Evolutionary conservation across 2,888 invertebrate genomes (phyloP), one percentile per base, ranked within the genome.

Genomic region (Eledona agricola): DNA sequence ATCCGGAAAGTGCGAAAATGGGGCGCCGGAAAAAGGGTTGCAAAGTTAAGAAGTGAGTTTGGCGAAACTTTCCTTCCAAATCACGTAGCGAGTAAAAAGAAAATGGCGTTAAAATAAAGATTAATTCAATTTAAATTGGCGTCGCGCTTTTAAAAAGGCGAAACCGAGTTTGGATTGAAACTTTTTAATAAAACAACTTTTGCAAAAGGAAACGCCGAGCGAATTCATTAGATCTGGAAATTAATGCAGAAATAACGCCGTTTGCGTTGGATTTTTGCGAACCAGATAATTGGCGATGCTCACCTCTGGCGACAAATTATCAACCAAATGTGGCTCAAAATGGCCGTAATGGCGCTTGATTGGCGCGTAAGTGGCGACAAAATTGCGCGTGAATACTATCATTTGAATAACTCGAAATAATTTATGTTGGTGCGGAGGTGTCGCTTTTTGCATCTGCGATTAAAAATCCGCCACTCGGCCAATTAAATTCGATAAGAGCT

Each of bases 61-160:
- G 28, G 4, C 23, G 22, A 38, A 46, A 29, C 7, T 50, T 50
- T 19, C 32, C 25, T 50, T 38, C 32, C 51, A 26, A 49, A 49
- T 49, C 49, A 49, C 51, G 51, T 51, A 29, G 13, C 23, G 17
- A 29, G 28, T 37, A 37, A 35, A 43, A 51, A 42, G 43, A 55
- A 55, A 60, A 59, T 51, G 55, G 62, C 58, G 60, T 58, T 61
- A 60, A 62, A 62, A 62, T 62, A 60, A 59, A 63, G 60, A 63
- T 63, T 62, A 63, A 63, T 60, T 63, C 57, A 60, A 60, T 63
- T 63, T 60, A 57, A 63, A 64, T 60, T 55, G 52, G 58, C 46
- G 38, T 20, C 38, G 52, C 50, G 54, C 59, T 57, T 53, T 51
- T 55, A 53, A 50, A 42, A 51, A 51, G 42, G 34, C 42, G 51